These are phyloP conservation scores for Spheniscus mendiculus DNA, from an alignment of 2,113 vertebrate species.

Conservation along the genomic window DNA sequence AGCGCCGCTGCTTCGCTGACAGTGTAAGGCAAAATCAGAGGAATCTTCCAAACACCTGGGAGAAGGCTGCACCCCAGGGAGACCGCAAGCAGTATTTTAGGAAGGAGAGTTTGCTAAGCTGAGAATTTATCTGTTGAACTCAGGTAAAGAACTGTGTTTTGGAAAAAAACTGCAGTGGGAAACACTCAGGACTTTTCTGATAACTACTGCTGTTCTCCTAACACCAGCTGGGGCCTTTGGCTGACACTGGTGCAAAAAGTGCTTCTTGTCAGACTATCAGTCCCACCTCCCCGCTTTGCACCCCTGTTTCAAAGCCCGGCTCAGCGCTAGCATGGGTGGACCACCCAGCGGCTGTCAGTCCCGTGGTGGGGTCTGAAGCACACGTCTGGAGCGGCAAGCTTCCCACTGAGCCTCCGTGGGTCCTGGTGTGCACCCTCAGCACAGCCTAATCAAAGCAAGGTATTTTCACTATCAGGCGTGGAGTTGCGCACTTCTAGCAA, in stretches of 20 bases:
- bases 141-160: accelerated
- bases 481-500: neutral
- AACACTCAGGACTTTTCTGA: neutral
- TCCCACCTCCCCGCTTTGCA: neutral
- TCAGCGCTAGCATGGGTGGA: neutral
- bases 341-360: neutral
- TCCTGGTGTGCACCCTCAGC: too few species aligned
- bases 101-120: neutral
- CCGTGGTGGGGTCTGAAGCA: neutral
- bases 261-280: neutral
- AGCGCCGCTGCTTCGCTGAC: accelerated
- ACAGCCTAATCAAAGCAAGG: neutral
- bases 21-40: neutral
- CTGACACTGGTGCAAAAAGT: neutral
- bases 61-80: neutral
- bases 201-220: neutral
- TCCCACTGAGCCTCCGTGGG: neutral
- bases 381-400: neutral
- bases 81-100: neutral
- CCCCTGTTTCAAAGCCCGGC: neutral
- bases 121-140: neutral
- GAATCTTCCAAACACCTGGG: neutral
- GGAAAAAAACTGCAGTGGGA: neutral
- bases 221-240: neutral
- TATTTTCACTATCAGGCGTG: neutral